Evolutionary conservation across 92 coral and sea anemone species (phyloP).

Genomic region (Palythoa grandis): DNA sequence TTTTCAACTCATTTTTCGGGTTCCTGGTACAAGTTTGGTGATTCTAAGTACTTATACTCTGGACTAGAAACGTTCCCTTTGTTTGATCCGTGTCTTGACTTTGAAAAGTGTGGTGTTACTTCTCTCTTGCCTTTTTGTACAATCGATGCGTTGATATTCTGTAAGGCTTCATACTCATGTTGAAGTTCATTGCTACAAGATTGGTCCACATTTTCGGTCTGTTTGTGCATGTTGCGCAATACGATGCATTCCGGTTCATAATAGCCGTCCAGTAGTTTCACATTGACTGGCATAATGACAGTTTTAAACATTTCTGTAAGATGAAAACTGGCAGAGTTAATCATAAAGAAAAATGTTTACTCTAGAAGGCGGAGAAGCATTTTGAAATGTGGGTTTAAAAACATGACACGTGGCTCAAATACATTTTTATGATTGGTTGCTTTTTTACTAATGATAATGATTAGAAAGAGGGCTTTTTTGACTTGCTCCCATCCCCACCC

Average conservation of each 20-base stretch:
- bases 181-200: neutral
- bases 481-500: too few species aligned
- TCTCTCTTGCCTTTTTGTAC: neutral
- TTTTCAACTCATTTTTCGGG: neutral
- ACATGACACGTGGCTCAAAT: too few species aligned
- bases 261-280: conserved; percentile 13
- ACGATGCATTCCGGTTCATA: conserved; percentile 38
- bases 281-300: conserved; percentile 32
- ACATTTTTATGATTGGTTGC: too few species aligned
- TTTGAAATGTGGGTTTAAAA: too few species aligned
- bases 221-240: neutral
- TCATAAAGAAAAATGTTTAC: neutral
- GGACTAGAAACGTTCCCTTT: neutral
- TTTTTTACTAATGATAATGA: too few species aligned
- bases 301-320: conserved; percentile 31
- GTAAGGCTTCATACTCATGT: conserved; percentile 10
- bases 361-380: neutral
- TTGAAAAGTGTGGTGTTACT: neutral
- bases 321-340: neutral
- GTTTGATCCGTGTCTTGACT: neutral
- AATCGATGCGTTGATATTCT: neutral
- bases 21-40: neutral
- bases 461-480: too few species aligned
- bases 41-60: neutral
- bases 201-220: neutral